A percentile compares a stretch with the other conserved stretches of the same genome.
Evolutionary conservation across 2,797 vertebrate species (phyloP).

Genomic region (Macrochelys suwanniensis): DNA sequence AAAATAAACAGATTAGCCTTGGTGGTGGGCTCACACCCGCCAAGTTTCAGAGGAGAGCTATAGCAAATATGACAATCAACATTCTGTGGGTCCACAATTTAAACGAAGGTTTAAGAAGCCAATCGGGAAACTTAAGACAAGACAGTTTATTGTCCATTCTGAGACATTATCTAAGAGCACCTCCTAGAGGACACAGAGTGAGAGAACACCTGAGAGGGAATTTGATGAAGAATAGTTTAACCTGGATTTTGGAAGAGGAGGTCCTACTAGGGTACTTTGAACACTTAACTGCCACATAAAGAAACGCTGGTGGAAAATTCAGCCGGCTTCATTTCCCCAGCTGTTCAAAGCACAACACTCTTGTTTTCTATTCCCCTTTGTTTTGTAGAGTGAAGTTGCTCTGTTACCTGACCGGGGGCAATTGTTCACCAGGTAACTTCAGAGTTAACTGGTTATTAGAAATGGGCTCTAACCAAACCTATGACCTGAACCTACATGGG

Average conservation of each 20-base stretch:
- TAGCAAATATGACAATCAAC: neutral
- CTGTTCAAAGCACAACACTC: neutral
- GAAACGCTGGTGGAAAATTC: neutral
- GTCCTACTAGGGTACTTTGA: neutral
- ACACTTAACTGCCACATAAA: neutral
- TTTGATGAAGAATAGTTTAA: conserved; percentile 9
- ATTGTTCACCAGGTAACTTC: neutral
- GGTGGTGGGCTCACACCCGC: neutral
- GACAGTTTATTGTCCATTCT: neutral
- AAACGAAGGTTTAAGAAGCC: conserved; percentile 25
- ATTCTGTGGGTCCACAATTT: neutral
- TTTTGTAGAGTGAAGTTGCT: neutral
- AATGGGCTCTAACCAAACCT: neutral
- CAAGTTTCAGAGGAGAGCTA: neutral
- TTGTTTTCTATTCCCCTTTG: neutral
- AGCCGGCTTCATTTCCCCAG: neutral
- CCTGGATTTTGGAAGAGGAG: neutral
- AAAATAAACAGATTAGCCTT: neutral
- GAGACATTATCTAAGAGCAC: conserved; percentile 71
- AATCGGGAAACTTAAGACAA: neutral
- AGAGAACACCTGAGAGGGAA: conserved; percentile 53
- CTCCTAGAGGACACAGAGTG: conserved; percentile 61
- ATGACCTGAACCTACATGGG: neutral
- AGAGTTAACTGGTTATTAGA: neutral
- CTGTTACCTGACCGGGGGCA: neutral